These are phyloP conservation scores for Cynoglossus semilaevis DNA, from an alignment of 2,113 vertebrate genomes.

Conservation along the genomic window DNA sequence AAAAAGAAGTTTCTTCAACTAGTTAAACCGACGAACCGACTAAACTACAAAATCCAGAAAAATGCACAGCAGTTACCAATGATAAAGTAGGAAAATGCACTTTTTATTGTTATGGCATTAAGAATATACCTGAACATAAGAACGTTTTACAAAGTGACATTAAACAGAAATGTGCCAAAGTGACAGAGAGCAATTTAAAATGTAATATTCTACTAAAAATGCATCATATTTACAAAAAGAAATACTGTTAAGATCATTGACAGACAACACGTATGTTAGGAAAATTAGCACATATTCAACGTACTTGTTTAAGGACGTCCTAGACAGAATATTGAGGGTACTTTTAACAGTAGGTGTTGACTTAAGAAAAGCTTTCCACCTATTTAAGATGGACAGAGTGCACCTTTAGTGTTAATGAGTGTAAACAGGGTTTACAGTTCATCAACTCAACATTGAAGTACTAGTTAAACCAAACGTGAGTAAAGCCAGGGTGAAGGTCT, in stretches of 20 bases:
- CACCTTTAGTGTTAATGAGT: background rate
- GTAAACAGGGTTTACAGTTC: conserved; percentile 9
- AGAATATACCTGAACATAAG: background rate
- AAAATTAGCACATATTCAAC: background rate
- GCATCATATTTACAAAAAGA: conserved; percentile 12
- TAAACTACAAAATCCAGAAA: no score
- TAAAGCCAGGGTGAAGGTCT: background rate
- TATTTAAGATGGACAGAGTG: conserved; percentile 15
- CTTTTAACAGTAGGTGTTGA: conserved; percentile 3
- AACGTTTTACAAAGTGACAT: background rate
- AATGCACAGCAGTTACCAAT: background rate
- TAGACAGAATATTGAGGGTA: background rate
- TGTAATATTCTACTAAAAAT: no score
- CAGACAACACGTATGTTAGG: background rate
- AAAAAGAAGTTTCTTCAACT: no score
- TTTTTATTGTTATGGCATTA: conserved; percentile 9
- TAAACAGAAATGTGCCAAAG: background rate
- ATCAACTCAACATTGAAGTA: conserved; percentile 5
- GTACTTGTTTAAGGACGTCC: background rate
- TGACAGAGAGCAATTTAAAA: no score
- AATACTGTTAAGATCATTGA: background rate
- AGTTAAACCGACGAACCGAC: no score
- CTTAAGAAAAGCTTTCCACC: background rate
- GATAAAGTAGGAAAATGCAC: background rate
- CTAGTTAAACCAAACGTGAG: conserved; percentile 3